Conservation (phyloP, 2,888 invertebrate species). For the Luffia ferchaultella region DNA sequence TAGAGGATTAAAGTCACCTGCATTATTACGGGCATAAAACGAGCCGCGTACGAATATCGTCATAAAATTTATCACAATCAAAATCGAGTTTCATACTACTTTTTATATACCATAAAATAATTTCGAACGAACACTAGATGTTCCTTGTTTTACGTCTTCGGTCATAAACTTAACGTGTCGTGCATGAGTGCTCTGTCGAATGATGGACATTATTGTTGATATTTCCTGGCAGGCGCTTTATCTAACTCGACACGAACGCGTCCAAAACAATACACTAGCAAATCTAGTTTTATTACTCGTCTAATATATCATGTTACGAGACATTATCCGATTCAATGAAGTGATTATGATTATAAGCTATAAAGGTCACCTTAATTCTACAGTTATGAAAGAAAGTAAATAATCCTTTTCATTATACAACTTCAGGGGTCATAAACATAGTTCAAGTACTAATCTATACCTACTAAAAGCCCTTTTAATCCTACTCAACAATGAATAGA, state of each 20-base stretch:
- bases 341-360: too few species aligned
- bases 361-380: too few species aligned
- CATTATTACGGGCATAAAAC: constrained; percentile 25
- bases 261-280: background rate
- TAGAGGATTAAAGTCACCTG: constrained; percentile 6
- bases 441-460: too few species aligned
- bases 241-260: background rate
- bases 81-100: constrained; percentile 23
- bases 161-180: constrained; percentile 18
- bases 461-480: too few species aligned
- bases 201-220: background rate
- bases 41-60: constrained; percentile 13
- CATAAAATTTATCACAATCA: constrained; percentile 28
- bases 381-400: too few species aligned
- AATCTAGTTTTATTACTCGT: background rate
- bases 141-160: constrained; percentile 12
- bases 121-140: constrained; percentile 21
- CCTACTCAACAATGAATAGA: too few species aligned
- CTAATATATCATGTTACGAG: background rate
- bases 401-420: too few species aligned
- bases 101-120: constrained; percentile 28
- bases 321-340: too few species aligned
- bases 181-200: constrained; percentile 3
- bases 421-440: too few species aligned
- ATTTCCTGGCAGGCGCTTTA: background rate